Base-by-base conservation (phyloP, 2,888 invertebrate genomes). In the Cheilosia soror region DNA sequence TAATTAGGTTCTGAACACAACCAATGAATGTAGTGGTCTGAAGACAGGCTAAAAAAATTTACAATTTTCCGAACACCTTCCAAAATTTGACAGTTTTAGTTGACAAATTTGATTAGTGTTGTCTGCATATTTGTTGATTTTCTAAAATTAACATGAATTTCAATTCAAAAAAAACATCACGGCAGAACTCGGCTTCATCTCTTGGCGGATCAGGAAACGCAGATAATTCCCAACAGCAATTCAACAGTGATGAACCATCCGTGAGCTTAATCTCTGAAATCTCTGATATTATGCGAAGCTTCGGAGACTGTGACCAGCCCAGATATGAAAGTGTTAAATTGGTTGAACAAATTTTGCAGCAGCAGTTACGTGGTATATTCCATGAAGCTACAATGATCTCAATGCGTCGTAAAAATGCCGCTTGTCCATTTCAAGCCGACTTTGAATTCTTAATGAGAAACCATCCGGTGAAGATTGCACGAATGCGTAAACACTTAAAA, bases 261-360 rank as follows among this genome's bases (percentile, higher is more conserved):
- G 90, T 91, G 0, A 90, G 91, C 0, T 68, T 92, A 40, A 88
- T 90, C 0, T 90, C 91, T 0, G 96, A 97, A 93, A 96, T 97
- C 88, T 95, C 96, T 0, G 94, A 95, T 89, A 97, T 97, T 95
- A 96, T 97, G 98, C 96, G 97, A 88, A 98, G 97, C n/a, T 97
- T 98, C 90, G 98, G 98, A 0, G 98, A 98, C 90, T 96, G 96
- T 89, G 95, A 96, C 25, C 95, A 95, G 83, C 98, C 98, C 0
- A 94, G 96, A 51, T 93, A 95, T 0, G 97, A 96, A 55, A 96
- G 98, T 1, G 97, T 98, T 0, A 94, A 95, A 72, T 92, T 98
- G 60, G 95, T 98, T 0, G 98, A 98, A 92, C 95, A 95, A 87
- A 95, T 98, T 73, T 95, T 97, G 0, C 93, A 96, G 68, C 96